These are phyloP conservation scores for Drosophila pseudotalamancana DNA, from an alignment of 2,888 invertebrate species.

Conservation along the genomic window DNA sequence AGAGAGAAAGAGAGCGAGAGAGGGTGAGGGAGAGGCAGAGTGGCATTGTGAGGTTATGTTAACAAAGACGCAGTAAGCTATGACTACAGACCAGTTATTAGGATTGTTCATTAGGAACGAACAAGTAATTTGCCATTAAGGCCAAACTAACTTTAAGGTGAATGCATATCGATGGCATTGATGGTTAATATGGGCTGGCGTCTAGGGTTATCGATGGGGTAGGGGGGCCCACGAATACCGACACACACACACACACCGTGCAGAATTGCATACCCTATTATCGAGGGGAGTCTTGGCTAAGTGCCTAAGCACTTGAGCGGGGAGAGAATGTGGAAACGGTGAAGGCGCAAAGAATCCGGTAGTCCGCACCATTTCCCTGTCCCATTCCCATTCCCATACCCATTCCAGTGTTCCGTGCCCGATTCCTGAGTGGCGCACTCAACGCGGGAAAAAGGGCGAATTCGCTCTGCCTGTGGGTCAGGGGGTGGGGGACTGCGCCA, in stretches of 20 bases:
- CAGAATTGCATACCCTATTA: conserved; percentile 13
- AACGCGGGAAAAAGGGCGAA: conserved; percentile 40
- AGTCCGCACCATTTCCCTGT: conserved; percentile 9
- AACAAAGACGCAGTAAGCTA: conserved; percentile 38
- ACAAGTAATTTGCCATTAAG: conserved; percentile 7
- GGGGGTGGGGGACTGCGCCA: conserved; percentile 51
- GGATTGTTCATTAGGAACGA: conserved; percentile 22
- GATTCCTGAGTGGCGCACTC: conserved; percentile 46
- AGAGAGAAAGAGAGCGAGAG: not conserved
- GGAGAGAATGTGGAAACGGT: not conserved
- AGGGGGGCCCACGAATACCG: conserved; percentile 6
- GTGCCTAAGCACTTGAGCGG: conserved; percentile 58
- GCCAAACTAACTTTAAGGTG: too few species aligned
- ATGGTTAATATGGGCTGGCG: too few species aligned
- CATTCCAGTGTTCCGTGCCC: not conserved
- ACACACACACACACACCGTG: not conserved
- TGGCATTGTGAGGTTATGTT: conserved; percentile 5
- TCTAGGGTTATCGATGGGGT: conserved; percentile 2
- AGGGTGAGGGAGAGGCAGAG: not conserved
- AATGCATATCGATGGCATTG: too few species aligned
- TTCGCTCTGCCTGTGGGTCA: not conserved
- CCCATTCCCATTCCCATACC: not conserved
- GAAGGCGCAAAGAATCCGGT: not conserved
- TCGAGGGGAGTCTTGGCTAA: conserved; percentile 27
- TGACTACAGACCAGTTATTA: conserved; percentile 40